Conservation (phyloP, 2,797 vertebrate species). For the Helostoma temminkii region DNA sequence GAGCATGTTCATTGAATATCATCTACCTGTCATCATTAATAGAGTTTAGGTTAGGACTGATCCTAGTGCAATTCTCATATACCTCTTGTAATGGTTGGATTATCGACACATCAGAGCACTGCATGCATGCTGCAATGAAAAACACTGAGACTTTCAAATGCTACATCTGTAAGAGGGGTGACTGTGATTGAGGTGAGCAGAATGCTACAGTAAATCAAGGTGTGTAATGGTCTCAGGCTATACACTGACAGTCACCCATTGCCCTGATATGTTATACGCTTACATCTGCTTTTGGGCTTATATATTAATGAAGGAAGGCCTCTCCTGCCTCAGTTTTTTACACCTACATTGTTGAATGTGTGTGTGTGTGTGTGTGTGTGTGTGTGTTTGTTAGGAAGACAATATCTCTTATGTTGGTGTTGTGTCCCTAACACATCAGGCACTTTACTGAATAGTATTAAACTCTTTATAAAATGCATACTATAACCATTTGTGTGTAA, state of each 20-base stretch:
- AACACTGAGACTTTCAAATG: too few species aligned
- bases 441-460: too few species aligned
- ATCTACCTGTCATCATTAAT: not conserved
- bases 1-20: not conserved
- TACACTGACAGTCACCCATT: slow-evolving; percentile 25
- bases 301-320: not conserved
- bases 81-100: not conserved
- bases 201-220: slow-evolving; percentile 1
- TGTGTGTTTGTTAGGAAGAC: too few species aligned
- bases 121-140: too few species aligned
- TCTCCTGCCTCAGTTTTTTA: not conserved
- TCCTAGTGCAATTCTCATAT: not conserved
- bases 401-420: too few species aligned
- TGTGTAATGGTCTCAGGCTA: slow-evolving; percentile 1
- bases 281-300: not conserved
- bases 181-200: slow-evolving; percentile 9
- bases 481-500: too few species aligned
- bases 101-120: slow-evolving; percentile 10
- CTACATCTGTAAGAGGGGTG: not conserved
- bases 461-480: too few species aligned
- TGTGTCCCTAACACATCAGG: too few species aligned
- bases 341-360: not conserved
- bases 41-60: not conserved
- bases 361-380: too few species aligned
- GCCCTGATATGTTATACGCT: not conserved